Base-by-base conservation (phyloP, 2,113 vertebrate genomes). In the Oxyruncus cristatus region DNA sequence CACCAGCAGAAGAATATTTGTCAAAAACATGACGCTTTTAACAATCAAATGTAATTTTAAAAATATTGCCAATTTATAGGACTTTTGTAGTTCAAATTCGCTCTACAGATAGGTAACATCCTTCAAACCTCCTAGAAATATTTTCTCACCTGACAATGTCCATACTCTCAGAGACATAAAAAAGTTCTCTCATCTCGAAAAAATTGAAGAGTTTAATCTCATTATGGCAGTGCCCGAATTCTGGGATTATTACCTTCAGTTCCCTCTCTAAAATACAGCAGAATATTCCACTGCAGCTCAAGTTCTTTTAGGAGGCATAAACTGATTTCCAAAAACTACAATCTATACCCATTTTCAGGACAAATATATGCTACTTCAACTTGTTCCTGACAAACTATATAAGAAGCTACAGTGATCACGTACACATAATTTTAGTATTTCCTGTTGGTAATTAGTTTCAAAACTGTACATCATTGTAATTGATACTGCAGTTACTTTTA, bases 321-420 rank as follows among this genome's bases (percentile, higher is more conserved):
- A 59, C 6, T 37, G 9, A 76, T 41, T 66, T 58, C 32, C n/a
- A 70, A 14, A 50, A 73, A 74, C 26, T 23, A 58, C 19, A 80
- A 50, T 21, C 22, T 47, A 55, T 37, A 22, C 14, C 23, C 22
- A 33, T 41, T 80, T 91, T 70, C 42, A 81, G n/a, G 9, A 84
- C 19, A 78, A 74, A 93, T 46, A 81, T 32, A 33, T 1, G 10
- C 4, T 52, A 21, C 49, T 61, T 74, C 46, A 90, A 49, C 15
- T 50, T 85, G 4, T 90, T 71, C 49, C 32, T 42, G 19, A 52
- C 4, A 62, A 66, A 53, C 0, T 0, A 42, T 21, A 1, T 6
- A 66, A 78, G 37, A 90, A 85, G 26, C 10, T 62, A 41, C 8
- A 65, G 8, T 30, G 39, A 92, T 8, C 46, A 75, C 4, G 35